These are phyloP conservation scores for Paraescarpia echinospica DNA, from an alignment of 1,140 invertebrate genomes.

Conservation along the genomic window DNA sequence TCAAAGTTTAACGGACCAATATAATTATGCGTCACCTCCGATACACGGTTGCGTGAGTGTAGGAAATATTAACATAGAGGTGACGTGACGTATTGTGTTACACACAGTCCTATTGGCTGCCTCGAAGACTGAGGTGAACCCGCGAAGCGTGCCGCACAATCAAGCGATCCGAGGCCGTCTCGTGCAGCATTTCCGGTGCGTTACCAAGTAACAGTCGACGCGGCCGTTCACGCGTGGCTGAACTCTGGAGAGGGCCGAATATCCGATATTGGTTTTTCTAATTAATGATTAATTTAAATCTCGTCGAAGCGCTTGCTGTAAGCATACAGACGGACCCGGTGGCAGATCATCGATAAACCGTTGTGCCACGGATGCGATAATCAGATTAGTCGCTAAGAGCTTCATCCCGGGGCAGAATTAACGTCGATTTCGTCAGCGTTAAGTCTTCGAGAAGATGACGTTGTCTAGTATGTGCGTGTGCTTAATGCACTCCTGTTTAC, in stretches of 20 bases:
- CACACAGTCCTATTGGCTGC: not conserved
- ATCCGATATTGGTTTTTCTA: conserved; percentile 6
- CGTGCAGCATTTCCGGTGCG: not conserved
- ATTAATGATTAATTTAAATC: conserved; percentile 7
- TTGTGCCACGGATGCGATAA: not conserved
- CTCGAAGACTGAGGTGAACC: not conserved
- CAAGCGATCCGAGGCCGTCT: not conserved
- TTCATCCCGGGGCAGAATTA: not conserved
- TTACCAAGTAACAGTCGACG: not conserved
- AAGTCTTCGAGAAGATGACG: not conserved
- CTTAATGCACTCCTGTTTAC: not conserved
- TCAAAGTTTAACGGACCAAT: not conserved
- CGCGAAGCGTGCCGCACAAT: not conserved
- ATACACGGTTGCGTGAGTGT: not conserved
- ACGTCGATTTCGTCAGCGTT: not conserved
- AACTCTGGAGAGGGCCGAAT: not conserved
- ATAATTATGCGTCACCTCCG: not conserved
- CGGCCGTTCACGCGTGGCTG: not conserved
- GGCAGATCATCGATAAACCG: not conserved
- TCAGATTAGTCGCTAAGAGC: not conserved
- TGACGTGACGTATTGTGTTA: not conserved
- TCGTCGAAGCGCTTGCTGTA: not conserved
- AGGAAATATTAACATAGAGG: no score
- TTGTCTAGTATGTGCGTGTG: not conserved
- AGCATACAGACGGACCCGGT: not conserved